phyloP scores from a whole-genome alignment of 2,797 vertebrate species.

The Macropus fuliginosus region DNA sequence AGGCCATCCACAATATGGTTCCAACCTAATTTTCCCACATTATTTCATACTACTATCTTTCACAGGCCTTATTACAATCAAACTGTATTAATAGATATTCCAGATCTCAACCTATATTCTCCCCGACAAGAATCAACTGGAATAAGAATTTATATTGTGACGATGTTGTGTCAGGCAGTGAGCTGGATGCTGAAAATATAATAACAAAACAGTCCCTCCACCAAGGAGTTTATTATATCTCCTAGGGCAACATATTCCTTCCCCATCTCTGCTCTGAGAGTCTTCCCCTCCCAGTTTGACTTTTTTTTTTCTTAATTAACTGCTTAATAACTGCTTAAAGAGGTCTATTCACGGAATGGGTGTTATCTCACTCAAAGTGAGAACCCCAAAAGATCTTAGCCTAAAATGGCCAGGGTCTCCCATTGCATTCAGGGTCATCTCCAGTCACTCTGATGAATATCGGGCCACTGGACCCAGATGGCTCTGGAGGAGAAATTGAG shows the following conservation, averaged over 20 bases:
- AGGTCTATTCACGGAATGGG: too few species aligned
- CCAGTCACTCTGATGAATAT: too few species aligned
- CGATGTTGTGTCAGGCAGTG: not conserved
- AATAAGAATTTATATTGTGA: not conserved
- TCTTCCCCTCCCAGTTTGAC: too few species aligned
- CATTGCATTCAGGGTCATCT: too few species aligned
- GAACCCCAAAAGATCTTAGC: too few species aligned
- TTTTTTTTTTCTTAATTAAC: too few species aligned
- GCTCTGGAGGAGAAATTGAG: too few species aligned
- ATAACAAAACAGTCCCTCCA: not conserved
- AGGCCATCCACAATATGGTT: not conserved
- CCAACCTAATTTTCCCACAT: not conserved
- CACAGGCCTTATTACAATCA: not conserved
- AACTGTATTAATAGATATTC: not conserved
- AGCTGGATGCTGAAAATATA: not conserved
- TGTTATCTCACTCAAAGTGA: too few species aligned
- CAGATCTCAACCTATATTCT: not conserved
- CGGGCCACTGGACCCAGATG: too few species aligned
- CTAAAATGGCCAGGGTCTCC: too few species aligned
- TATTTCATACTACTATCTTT: not conserved
- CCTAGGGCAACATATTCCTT: not conserved
- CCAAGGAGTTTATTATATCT: not conserved
- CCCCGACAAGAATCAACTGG: not conserved
- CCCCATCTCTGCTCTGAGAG: not conserved
- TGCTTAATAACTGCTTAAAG: too few species aligned